phyloP scores from a whole-genome alignment of 2,113 vertebrate genomes.

The Abramis brama region DNA sequence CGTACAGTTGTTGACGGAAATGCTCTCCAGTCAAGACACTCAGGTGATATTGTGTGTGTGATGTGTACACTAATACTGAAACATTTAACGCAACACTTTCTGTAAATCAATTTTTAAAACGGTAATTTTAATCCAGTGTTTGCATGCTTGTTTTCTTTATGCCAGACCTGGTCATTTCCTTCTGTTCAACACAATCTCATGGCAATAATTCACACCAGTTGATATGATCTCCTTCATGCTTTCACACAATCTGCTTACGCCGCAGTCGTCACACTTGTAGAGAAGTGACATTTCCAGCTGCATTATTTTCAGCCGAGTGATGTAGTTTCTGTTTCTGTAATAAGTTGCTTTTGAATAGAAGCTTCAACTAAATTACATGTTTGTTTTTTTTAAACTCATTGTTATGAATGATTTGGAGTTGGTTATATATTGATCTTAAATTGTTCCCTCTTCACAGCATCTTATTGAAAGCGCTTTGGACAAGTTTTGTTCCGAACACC shows the following conservation, averaged over 20 bases:
- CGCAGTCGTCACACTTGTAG: not conserved
- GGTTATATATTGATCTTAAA: not conserved
- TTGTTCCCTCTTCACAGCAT: not conserved
- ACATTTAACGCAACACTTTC: no score
- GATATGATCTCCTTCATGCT: no score
- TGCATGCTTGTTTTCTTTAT: not conserved
- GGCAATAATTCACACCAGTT: no score
- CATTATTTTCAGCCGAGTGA: not conserved
- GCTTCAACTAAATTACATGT: not conserved
- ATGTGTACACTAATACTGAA: not conserved
- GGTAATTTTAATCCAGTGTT: not conserved
- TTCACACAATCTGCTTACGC: no score
- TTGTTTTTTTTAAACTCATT: not conserved
- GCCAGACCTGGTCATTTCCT: not conserved
- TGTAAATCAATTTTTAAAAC: not conserved
- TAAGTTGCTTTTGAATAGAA: not conserved
- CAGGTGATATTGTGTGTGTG: constrained; percentile 62
- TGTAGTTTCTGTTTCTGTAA: not conserved
- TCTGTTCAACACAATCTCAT: not conserved
- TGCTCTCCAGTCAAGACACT: constrained; percentile 63
- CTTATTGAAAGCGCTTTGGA: not conserved
- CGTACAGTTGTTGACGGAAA: constrained; percentile 65
- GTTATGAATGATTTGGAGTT: not conserved
- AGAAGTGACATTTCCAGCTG: not conserved
- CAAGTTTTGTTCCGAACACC: constrained; percentile 6